Evolutionary conservation across 35 echinoderm and acorn worm genomes (phyloP).

Genomic region (Apostichopus californicus): DNA sequence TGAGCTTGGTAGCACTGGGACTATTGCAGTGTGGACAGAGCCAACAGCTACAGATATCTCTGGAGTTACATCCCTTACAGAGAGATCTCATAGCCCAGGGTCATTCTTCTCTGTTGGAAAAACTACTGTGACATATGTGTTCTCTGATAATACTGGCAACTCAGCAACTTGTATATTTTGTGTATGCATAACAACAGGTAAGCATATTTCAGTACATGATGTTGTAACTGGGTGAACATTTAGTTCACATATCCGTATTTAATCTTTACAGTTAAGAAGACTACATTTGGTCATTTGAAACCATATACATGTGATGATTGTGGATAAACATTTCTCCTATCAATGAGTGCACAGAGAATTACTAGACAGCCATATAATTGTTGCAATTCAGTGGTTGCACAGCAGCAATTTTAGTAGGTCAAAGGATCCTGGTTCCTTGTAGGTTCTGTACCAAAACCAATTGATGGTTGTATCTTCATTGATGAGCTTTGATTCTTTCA

Average conservation of each 20-base stretch:
- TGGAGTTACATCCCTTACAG: background rate
- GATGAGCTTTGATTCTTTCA: no score
- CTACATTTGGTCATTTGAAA: background rate
- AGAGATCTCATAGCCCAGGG: slow-evolving; percentile 7
- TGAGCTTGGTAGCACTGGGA: background rate
- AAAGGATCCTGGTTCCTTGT: no score
- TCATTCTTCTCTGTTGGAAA: slow-evolving; percentile 17
- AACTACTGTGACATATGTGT: slow-evolving; percentile 37
- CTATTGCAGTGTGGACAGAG: slow-evolving; percentile 17
- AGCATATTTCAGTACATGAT: background rate
- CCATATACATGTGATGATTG: background rate
- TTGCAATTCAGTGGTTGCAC: no score
- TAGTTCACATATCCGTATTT: background rate
- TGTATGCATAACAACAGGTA: slow-evolving; percentile 1
- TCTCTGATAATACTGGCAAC: slow-evolving; percentile 44
- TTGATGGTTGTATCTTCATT: no score
- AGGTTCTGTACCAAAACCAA: no score
- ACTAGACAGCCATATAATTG: background rate
- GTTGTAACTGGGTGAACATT: background rate
- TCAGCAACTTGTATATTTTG: slow-evolving; percentile 45
- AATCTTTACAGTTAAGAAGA: background rate
- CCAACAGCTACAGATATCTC: slow-evolving; percentile 50
- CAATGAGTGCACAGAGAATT: background rate
- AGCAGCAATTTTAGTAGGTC: no score
- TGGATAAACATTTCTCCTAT: no score